Percentiles rank a stretch among this genome's conserved stretches.
These are phyloP conservation scores for Apamea sordens DNA, from an alignment of 2,888 invertebrate species.

Conservation along the genomic window DNA sequence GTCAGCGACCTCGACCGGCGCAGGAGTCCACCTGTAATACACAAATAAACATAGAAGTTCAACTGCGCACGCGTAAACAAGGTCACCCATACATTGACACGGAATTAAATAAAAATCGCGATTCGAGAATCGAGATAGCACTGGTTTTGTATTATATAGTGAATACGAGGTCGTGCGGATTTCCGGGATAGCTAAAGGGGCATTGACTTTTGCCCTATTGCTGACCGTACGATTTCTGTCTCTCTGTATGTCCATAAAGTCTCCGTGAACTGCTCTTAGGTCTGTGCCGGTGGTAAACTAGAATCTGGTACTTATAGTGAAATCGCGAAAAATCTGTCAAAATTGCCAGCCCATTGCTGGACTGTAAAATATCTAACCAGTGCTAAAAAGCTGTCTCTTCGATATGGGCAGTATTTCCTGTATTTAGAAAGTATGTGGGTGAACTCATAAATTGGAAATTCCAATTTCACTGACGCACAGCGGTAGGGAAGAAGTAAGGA, in stretches of 20 bases:
- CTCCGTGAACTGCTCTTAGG: neutral
- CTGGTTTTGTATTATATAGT: neutral
- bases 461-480: neutral
- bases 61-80: slow-evolving; percentile 39
- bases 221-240: neutral
- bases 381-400: neutral
- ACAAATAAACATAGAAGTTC: slow-evolving; percentile 43
- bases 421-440: neutral
- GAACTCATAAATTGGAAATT: neutral
- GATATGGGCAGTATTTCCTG: neutral
- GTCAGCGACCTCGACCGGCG: slow-evolving; percentile 66
- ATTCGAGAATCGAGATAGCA: slow-evolving; percentile 4
- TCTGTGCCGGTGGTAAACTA: neutral
- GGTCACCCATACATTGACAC: slow-evolving; percentile 39
- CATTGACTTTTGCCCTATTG: neutral
- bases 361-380: neutral
- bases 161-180: neutral
- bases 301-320: neutral
- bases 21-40: slow-evolving; percentile 66
- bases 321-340: neutral
- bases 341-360: neutral
- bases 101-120: slow-evolving; percentile 24
- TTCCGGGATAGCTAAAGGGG: slow-evolving; percentile 1
- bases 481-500: neutral
- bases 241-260: neutral